These are phyloP conservation scores for Anagyrus pseudococci DNA, from an alignment of 2,888 invertebrate genomes.

Conservation along the genomic window DNA sequence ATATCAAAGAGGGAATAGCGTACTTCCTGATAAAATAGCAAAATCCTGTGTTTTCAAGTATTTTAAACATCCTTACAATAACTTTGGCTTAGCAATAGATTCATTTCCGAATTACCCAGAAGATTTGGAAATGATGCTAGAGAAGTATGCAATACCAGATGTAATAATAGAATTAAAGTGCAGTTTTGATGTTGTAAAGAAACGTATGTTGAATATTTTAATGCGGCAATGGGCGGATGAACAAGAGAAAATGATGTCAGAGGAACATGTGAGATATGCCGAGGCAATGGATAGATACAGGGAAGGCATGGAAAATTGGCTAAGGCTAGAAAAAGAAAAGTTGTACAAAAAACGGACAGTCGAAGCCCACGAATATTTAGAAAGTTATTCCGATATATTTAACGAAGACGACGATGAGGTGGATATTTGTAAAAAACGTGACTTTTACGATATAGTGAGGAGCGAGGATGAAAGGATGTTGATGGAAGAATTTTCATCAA, in stretches of 20 bases:
- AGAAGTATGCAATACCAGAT: constrained; percentile 67
- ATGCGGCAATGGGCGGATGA: constrained; percentile 60
- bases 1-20: constrained; percentile 64
- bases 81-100: constrained; percentile 68
- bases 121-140: constrained; percentile 66
- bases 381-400: not conserved
- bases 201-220: constrained; percentile 57
- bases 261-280: constrained; percentile 58
- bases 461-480: constrained; percentile 48
- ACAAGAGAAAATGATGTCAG: constrained; percentile 40
- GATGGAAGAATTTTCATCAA: constrained; percentile 51
- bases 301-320: constrained; percentile 36
- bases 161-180: constrained; percentile 65
- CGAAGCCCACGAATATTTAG: not conserved
- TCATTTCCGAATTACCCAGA: constrained; percentile 68
- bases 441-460: not conserved
- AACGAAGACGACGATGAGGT: not conserved
- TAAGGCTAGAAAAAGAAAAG: constrained; percentile 25
- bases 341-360: constrained; percentile 10
- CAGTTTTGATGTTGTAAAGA: constrained; percentile 43
- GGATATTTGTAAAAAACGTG: not conserved
- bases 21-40: constrained; percentile 62
- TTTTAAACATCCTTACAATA: constrained; percentile 63
- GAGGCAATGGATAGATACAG: constrained; percentile 46
- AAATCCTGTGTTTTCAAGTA: constrained; percentile 62